These are phyloP conservation scores for Catostylus mosaicus DNA, from an alignment of 30 jellyfish, hydroid and myxozoan species.

Conservation along the genomic window DNA sequence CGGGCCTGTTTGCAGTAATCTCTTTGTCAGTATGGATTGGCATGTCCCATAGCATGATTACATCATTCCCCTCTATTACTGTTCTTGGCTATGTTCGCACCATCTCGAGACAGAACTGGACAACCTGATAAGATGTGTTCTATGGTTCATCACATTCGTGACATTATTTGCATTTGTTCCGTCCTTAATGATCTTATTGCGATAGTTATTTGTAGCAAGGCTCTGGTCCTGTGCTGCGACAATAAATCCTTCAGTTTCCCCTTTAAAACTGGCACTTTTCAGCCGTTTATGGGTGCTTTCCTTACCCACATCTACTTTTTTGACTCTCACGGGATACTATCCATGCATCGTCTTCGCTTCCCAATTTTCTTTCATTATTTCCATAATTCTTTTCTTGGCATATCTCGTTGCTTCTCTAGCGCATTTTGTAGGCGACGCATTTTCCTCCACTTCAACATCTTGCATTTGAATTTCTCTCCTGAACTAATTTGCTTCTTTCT, in stretches of 20 bases:
- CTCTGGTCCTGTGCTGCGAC: conserved; percentile 30
- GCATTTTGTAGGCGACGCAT: background rate
- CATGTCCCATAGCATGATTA: background rate
- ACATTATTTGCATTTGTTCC: conserved; percentile 9
- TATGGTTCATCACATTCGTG: conserved; percentile 1
- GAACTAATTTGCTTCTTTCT: conserved; percentile 1
- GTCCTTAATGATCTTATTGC: background rate
- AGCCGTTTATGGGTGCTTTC: conserved; percentile 8
- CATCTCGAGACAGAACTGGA: conserved; percentile 3
- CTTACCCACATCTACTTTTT: conserved; percentile 15
- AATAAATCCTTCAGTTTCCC: conserved; percentile 5
- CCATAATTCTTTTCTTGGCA: conserved; percentile 7
- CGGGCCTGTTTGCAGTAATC: no score
- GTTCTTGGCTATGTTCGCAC: background rate
- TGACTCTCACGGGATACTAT: conserved; percentile 12
- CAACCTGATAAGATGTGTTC: conserved; percentile 26
- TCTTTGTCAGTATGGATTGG: no score
- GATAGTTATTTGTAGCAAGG: background rate
- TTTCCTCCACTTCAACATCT: background rate
- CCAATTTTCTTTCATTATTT: conserved; percentile 15
- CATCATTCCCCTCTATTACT: conserved; percentile 3
- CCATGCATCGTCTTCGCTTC: conserved; percentile 23
- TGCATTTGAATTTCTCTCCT: conserved; percentile 15
- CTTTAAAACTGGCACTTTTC: conserved; percentile 5
- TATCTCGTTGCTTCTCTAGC: background rate